Base-by-base conservation (phyloP, 2,797 vertebrate genomes). In the Knipowitschia caucasica region DNA sequence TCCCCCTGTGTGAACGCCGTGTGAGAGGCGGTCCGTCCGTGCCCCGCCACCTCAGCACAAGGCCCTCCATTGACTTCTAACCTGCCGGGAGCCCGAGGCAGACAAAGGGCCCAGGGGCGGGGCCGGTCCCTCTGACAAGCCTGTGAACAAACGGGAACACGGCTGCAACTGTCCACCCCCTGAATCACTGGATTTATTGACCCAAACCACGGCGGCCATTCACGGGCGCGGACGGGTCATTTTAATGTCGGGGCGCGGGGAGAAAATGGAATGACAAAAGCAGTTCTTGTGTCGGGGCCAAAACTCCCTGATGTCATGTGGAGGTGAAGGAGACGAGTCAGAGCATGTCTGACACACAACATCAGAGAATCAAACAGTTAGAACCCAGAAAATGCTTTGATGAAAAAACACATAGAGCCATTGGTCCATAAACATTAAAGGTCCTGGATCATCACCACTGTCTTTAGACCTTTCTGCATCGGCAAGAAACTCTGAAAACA, bases 141-240 rank as follows among this genome's bases (percentile, higher is more conserved):
- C 90, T 81, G 83, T 86, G 90, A 93, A 96, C 94, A 96, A 96
- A 93, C 82, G 91, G 89, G 90, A 92, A 91, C 87, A 92, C 90
- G 91, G 89, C 91, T 92, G 94, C 92, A 92, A 93, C 92, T 91
- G 91, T 88, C 92, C 89, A 83, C 93, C 92, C 87, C 89, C 91
- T 92, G 87, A 91, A 92, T 91, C 83, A 71, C 90, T 91, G 93
- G 91, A 96, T 96, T 94, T 89, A 95, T 95, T 94, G 92, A 94
- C 93, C 94, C n/a, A n/a, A 93, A 93, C 94, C 92, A 93, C 94
- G 91, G 91, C 89, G 92, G 88, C 88, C 91, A 31, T 47, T 47
- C 45, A 47, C 45, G 4, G 10, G 3, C 26, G 31, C 17, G 17
- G 26, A 47, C 31, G 26, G 30, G 31, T 46, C 44, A 46, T 47